phyloP scores from a whole-genome alignment of 2,113 vertebrate species.

The Riparia riparia region DNA sequence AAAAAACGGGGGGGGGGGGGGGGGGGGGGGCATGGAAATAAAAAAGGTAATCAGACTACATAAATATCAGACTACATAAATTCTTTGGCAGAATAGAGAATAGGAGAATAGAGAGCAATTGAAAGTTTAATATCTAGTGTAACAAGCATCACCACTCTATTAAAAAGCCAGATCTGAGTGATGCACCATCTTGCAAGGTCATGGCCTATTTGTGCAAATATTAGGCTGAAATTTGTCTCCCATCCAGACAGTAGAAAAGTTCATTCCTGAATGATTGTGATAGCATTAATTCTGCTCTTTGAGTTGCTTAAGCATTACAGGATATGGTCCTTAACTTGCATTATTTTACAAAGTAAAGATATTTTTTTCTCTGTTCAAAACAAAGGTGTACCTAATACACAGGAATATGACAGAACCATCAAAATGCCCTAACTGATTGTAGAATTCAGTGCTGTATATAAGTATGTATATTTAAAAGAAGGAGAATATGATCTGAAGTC shows the following conservation, averaged over 20 bases:
- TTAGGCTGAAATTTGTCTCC: not conserved
- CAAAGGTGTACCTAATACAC: not conserved
- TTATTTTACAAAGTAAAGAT: not conserved
- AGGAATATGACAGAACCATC: not conserved
- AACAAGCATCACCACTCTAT: not conserved
- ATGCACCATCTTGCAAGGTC: not conserved
- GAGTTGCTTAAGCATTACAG: not conserved
- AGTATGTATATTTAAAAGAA: not conserved
- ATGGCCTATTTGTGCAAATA: not conserved
- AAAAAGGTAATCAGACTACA: not conserved
- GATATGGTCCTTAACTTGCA: not conserved
- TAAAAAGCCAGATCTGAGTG: not conserved
- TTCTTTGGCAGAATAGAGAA: not conserved
- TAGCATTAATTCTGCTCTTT: not conserved
- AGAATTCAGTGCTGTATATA: not conserved
- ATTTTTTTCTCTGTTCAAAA: not conserved
- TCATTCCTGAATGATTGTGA: not conserved
- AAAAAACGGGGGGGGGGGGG: too few relatives aligned
- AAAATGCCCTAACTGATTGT: not conserved
- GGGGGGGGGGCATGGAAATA: too few relatives aligned
- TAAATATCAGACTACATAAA: not conserved
- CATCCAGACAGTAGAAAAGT: not conserved
- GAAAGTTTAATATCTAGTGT: not conserved
- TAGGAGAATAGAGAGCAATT: not conserved
- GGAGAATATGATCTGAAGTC: not conserved